Evolutionary conservation across 2,797 vertebrate species (phyloP).

Genomic region (Cyclopterus lumpus): DNA sequence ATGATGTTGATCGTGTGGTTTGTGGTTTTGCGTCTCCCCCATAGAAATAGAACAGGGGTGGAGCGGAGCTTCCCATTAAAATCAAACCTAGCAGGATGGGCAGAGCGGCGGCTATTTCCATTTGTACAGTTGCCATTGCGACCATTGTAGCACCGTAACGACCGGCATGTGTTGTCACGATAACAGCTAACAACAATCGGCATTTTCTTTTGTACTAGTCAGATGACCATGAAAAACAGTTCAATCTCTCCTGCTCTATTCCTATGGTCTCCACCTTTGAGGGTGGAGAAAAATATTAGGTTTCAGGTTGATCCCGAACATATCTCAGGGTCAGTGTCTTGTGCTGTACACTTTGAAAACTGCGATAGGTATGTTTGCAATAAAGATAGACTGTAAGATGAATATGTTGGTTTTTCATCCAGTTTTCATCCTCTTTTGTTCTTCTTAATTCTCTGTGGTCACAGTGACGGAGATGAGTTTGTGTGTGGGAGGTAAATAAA

Average conservation of each 20-base stretch:
- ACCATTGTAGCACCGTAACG: background rate
- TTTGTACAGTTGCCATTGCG: background rate
- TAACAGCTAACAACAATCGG: background rate
- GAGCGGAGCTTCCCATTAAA: background rate
- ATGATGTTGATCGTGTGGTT: slow-evolving; percentile 3
- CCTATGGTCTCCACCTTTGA: background rate
- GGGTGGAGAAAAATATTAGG: background rate
- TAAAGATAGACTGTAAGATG: slow-evolving; percentile 20
- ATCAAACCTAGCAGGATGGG: background rate
- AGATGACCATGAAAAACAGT: background rate
- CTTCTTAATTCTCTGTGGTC: slow-evolving; percentile 29
- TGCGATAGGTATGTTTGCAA: slow-evolving; percentile 4
- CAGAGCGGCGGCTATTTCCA: background rate
- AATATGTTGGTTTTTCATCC: slow-evolving; percentile 30
- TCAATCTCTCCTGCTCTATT: background rate
- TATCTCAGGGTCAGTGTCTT: background rate
- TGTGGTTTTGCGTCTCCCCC: background rate
- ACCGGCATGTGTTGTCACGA: background rate
- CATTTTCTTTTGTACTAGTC: background rate
- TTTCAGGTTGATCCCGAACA: background rate
- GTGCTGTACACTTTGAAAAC: slow-evolving; percentile 6
- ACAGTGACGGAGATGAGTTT: slow-evolving; percentile 37
- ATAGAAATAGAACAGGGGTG: background rate
- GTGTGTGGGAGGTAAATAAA: slow-evolving; percentile 62
- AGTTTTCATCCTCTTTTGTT: slow-evolving; percentile 17